These are phyloP conservation scores for Leucopsar rothschildi DNA, from an alignment of 2,113 vertebrate genomes.

Conservation along the genomic window DNA sequence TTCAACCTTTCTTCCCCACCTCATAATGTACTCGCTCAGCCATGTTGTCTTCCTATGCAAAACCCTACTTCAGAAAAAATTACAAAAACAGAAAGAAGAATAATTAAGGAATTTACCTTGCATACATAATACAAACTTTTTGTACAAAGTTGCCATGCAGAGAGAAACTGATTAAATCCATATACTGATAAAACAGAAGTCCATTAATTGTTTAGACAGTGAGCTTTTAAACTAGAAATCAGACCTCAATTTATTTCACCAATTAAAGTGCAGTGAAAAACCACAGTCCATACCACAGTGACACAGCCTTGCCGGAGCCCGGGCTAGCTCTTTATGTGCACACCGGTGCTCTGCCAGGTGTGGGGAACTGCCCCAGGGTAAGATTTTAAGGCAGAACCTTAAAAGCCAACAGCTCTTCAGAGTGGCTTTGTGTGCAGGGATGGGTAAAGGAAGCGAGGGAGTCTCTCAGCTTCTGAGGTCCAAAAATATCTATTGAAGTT, in stretches of 20 bases:
- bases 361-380: no score
- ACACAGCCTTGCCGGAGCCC: no score
- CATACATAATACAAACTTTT: background rate
- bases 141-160: background rate
- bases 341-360: no score
- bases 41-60: background rate
- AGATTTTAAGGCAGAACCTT: no score
- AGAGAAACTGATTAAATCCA: background rate
- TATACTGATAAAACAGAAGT: background rate
- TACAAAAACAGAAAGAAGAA: background rate
- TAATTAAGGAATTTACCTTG: background rate
- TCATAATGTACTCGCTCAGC: background rate
- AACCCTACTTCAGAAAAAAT: background rate
- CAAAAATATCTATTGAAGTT: no score
- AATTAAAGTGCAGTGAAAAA: background rate
- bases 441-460: no score
- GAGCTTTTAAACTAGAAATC: background rate
- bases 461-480: no score
- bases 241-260: background rate
- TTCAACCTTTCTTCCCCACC: background rate
- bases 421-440: no score
- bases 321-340: no score
- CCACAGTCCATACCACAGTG: background rate
- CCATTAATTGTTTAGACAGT: background rate
- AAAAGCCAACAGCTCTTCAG: no score